Percentiles rank a stretch among this genome's conserved stretches.
phyloP scores from a whole-genome alignment of 1,140 invertebrate species.

The Macrocentrus cingulum region DNA sequence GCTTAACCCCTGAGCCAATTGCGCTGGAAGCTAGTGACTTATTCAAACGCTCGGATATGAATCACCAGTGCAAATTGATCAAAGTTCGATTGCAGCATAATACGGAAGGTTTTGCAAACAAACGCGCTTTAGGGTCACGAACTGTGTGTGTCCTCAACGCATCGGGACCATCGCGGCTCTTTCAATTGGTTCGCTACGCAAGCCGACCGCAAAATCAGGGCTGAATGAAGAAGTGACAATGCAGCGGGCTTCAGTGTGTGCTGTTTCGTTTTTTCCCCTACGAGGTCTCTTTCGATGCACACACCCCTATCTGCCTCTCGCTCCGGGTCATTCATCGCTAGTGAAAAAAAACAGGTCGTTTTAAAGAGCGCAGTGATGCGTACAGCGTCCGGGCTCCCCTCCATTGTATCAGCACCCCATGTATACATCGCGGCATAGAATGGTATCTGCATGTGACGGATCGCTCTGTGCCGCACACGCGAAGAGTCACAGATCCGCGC shows the following conservation, averaged over 20 bases:
- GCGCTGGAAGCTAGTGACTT: neutral
- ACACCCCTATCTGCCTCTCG: slow-evolving; percentile 8
- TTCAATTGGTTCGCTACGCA: slow-evolving; percentile 51
- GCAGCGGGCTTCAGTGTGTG: slow-evolving; percentile 32
- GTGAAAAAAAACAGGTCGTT: slow-evolving; percentile 44
- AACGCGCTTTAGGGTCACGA: too few relatives aligned
- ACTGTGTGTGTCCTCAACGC: too few relatives aligned
- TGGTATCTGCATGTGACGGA: slow-evolving; percentile 53
- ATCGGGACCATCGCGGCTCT: slow-evolving; percentile 33
- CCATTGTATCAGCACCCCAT: slow-evolving; percentile 34
- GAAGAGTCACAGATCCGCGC: slow-evolving; percentile 10
- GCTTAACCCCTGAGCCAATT: neutral
- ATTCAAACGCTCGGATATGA: neutral
- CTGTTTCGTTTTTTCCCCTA: slow-evolving; percentile 6
- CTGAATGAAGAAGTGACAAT: slow-evolving; percentile 58
- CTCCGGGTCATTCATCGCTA: slow-evolving; percentile 9
- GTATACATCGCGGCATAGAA: slow-evolving; percentile 34
- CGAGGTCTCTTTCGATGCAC: neutral
- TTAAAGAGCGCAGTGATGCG: slow-evolving; percentile 55
- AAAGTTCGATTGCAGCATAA: neutral
- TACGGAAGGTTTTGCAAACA: slow-evolving; percentile 1
- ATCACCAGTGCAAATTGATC: neutral
- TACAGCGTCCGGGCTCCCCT: slow-evolving; percentile 33
- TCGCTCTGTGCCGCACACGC: slow-evolving; percentile 26
- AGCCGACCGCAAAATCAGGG: slow-evolving; percentile 57